phyloP scores from a whole-genome alignment of 2,113 vertebrate genomes.

The Centrocercus urophasianus region DNA sequence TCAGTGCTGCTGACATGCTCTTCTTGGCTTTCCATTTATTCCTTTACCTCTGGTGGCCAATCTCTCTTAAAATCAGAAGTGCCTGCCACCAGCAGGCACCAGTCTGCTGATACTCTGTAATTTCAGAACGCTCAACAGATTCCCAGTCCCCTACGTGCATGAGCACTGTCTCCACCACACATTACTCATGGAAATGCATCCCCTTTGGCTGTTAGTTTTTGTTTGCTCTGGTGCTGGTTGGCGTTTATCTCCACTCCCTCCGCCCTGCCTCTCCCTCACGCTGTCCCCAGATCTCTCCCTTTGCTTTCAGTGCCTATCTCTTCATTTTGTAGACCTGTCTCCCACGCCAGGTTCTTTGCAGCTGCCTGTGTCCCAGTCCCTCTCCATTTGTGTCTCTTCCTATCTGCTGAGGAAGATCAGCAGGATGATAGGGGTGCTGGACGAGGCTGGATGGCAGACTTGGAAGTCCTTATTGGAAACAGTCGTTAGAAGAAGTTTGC shows the following conservation, averaged over 20 bases:
- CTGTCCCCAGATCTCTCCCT: not conserved
- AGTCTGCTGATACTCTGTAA: not conserved
- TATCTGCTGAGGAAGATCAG: constrained; percentile 7
- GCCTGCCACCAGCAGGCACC: not conserved
- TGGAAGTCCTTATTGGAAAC: not conserved
- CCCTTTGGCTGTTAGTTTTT: not conserved
- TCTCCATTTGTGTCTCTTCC: not conserved
- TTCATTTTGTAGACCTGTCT: constrained; percentile 10
- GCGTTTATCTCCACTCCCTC: constrained; percentile 28
- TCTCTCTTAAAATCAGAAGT: constrained; percentile 45
- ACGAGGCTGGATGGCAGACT: not conserved
- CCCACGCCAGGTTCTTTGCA: constrained; percentile 16
- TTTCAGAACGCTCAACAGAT: not conserved
- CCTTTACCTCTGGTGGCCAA: constrained; percentile 50
- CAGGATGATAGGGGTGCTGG: not conserved
- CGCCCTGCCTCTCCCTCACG: rapidly evolving
- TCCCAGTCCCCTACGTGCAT: not conserved
- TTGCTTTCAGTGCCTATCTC: not conserved
- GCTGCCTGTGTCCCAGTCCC: not conserved
- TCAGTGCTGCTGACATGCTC: not conserved
- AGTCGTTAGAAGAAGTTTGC: not conserved
- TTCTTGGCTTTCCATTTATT: constrained; percentile 57
- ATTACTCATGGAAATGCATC: constrained; percentile 7
- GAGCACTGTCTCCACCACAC: not conserved
- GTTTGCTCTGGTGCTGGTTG: not conserved